Conservation (phyloP, 2,113 vertebrate species). For the Psettodes erumei region DNA sequence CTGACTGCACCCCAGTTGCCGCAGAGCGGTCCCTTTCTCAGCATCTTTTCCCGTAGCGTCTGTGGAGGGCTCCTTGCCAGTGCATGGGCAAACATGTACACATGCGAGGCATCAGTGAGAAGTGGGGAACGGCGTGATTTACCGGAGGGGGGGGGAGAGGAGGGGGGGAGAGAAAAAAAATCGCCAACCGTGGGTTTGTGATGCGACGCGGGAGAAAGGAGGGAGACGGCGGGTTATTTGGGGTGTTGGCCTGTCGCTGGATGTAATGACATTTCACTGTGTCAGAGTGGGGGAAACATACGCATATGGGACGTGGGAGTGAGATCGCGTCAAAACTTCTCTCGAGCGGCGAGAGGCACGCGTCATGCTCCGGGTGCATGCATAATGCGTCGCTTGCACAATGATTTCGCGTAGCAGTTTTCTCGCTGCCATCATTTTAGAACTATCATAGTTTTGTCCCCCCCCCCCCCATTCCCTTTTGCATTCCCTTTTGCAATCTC, state of each 20-base stretch:
- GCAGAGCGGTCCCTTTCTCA: slow-evolving; percentile 86
- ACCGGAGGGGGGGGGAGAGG: neutral
- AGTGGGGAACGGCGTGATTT: slow-evolving; percentile 19
- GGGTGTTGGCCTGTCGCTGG: slow-evolving; percentile 81
- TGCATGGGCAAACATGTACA: slow-evolving; percentile 41
- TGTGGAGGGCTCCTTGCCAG: slow-evolving; percentile 70
- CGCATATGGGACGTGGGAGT: slow-evolving; percentile 73
- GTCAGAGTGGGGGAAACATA: slow-evolving; percentile 74
- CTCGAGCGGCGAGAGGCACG: slow-evolving; percentile 29
- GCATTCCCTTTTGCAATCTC: slow-evolving; percentile 42
- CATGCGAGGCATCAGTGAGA: slow-evolving; percentile 37
- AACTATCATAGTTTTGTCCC: slow-evolving; percentile 60
- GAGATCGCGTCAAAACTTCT: slow-evolving; percentile 79
- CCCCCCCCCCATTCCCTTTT: slow-evolving; percentile 43
- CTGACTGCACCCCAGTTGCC: slow-evolving; percentile 86
- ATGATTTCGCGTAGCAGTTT: slow-evolving; percentile 8
- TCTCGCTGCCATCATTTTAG: slow-evolving; percentile 57
- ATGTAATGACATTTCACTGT: slow-evolving; percentile 72
- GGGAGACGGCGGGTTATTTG: slow-evolving; percentile 49
- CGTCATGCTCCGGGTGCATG: neutral
- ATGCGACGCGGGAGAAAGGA: neutral
- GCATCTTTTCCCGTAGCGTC: slow-evolving; percentile 75
- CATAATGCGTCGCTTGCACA: slow-evolving; percentile 31
- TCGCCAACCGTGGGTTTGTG: neutral
- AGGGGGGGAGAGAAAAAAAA: too few relatives aligned